Evolutionary conservation across 2,888 invertebrate genomes (phyloP).

Genomic region (Blera fallax): DNA sequence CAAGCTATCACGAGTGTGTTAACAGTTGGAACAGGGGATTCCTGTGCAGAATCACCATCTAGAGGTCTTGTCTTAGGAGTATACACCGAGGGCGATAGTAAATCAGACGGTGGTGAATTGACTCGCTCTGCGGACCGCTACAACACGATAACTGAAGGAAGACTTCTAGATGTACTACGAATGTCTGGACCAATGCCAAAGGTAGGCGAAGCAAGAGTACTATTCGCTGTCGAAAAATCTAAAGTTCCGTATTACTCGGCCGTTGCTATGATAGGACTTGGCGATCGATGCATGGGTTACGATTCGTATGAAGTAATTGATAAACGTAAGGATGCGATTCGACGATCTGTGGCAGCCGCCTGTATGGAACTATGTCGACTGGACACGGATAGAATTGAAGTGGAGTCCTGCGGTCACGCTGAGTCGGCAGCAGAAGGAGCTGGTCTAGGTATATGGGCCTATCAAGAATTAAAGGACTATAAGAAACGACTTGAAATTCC

Average conservation of each 20-base stretch:
- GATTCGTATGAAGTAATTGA: constrained; percentile 87
- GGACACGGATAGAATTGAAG: constrained; percentile 84
- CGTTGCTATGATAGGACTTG: constrained; percentile 89
- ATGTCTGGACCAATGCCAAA: constrained; percentile 82
- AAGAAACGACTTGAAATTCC: constrained; percentile 74
- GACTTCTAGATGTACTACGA: constrained; percentile 83
- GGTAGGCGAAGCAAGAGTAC: constrained; percentile 84
- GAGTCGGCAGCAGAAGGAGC: constrained; percentile 91
- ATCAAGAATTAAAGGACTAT: constrained; percentile 82
- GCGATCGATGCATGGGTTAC: constrained; percentile 86
- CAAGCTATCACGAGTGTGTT: constrained; percentile 76
- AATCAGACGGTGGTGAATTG: constrained; percentile 83
- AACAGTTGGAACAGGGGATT: constrained; percentile 77
- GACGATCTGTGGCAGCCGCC: constrained; percentile 86
- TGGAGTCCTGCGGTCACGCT: constrained; percentile 89
- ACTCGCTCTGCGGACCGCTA: constrained; percentile 85
- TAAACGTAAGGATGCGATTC: constrained; percentile 88
- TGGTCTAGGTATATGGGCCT: constrained; percentile 86
- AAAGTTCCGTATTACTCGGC: constrained; percentile 82
- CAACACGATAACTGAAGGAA: constrained; percentile 83
- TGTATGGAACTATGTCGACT: constrained; percentile 83
- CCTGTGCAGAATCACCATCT: constrained; percentile 79
- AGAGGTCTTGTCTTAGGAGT: constrained; percentile 85
- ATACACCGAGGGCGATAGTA: constrained; percentile 84
- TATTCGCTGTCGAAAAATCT: constrained; percentile 85